Percentiles rank a stretch among this genome's conserved stretches.
Conservation (phyloP, 2,797 vertebrate genomes). For the Melanotaenia boesemani region DNA sequence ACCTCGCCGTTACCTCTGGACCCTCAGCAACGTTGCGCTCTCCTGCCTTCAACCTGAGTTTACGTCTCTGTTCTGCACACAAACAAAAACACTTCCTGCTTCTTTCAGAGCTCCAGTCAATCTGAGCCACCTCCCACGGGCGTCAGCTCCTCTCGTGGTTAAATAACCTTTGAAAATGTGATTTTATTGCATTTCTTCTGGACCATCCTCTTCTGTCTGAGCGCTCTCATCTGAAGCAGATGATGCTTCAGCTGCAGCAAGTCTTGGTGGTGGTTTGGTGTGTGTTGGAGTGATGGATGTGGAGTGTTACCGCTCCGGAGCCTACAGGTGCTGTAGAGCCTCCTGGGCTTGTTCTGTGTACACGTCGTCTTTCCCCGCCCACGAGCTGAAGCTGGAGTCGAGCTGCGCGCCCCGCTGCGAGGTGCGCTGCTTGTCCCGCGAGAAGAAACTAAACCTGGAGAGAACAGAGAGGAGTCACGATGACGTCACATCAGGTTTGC, state of each 20-base stretch:
- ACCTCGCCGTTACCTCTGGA: no score
- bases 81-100: neutral
- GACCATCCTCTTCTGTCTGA: slow-evolving; percentile 4
- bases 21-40: slow-evolving; percentile 31
- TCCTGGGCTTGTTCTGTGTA: slow-evolving; percentile 96
- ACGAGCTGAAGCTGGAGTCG: slow-evolving; percentile 80
- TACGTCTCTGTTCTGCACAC: neutral
- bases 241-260: slow-evolving; percentile 27
- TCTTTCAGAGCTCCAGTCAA: neutral
- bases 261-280: slow-evolving; percentile 30
- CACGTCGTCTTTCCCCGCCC: slow-evolving; percentile 86
- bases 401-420: slow-evolving; percentile 75
- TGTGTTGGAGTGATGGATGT: slow-evolving; percentile 29
- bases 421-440: slow-evolving; percentile 91
- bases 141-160: neutral
- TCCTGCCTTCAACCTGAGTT: slow-evolving; percentile 40
- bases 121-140: neutral
- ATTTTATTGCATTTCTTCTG: neutral
- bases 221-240: slow-evolving; percentile 26
- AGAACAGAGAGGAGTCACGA: slow-evolving; percentile 6
- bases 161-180: neutral
- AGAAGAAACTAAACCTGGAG: slow-evolving; percentile 98
- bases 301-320: slow-evolving; percentile 27
- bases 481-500: neutral
- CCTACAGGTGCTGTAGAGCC: slow-evolving; percentile 94